Base-by-base conservation (phyloP, 2,113 vertebrate genomes). In the Blennius ocellaris region DNA sequence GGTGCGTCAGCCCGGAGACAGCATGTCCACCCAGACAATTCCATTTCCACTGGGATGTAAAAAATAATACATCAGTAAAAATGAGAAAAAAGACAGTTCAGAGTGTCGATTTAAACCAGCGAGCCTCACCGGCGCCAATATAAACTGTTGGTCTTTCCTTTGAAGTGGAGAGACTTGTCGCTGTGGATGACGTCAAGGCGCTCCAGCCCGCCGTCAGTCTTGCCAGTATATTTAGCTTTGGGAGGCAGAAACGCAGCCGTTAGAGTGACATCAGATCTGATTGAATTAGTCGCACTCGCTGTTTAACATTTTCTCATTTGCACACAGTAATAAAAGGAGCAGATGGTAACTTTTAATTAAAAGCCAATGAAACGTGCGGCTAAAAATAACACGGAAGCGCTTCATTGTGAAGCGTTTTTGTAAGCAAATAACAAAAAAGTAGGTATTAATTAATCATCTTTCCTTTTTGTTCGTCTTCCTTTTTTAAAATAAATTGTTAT, bases 291-390 rank as follows among this genome's bases (percentile, higher is more conserved):
- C 45, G 12, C 54, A 17, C 41, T 80, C 49, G 50, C 68, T 83
- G 68, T 82, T 84, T 57, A 78, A 73, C 78, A 75, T 83, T 83
- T 82, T 80, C 80, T 67, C 73, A 81, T 89, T 77, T 76, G 76
- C 80, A 78, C 64, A 48, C 48, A 48, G 55, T 87, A 85, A 92
- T 87, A 87, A 87, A 78, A 83, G 62, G 67, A 89, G 60, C 91
- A 91, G 89, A 90, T 90, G 88, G 88, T 82, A 71, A 84, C 60
- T 78, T 88, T 84, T 83, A 85, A 90, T 91, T 88, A 91, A 87
- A 90, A 88, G 82, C 76, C 78, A 86, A 84, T 76, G 62, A 76
- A 86, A 90, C 65, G 7, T 12, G 11, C 38, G 16, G 63, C 83
- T 86, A 80, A 88, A 85, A 90, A 88, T 84, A 91, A 66, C 78